A percentile compares a stretch with the other conserved stretches of the same genome.
These are phyloP conservation scores for Lycaena phlaeas DNA, from an alignment of 2,888 invertebrate species.

Conservation along the genomic window DNA sequence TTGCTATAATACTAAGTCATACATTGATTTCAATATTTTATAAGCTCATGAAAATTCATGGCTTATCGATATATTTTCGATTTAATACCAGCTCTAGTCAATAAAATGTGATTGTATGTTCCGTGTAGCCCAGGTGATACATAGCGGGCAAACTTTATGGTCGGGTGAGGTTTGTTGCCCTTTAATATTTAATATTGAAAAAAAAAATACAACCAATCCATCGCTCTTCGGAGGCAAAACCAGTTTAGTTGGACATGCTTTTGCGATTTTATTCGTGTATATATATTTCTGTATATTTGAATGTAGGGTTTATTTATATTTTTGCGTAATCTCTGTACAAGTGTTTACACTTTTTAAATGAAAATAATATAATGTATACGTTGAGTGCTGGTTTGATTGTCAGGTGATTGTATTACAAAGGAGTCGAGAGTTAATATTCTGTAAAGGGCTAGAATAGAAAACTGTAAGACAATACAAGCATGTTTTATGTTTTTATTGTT, in stretches of 20 bases:
- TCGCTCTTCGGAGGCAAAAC: conserved; percentile 39
- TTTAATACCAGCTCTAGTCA: conserved; percentile 53
- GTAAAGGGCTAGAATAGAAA: no score
- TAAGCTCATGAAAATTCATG: background rate
- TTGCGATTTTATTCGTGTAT: conserved; percentile 12
- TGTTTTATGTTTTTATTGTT: no score
- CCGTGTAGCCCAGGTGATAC: conserved; percentile 53
- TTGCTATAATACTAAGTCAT: no score
- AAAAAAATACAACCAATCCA: conserved; percentile 38
- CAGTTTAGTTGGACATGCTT: conserved; percentile 38
- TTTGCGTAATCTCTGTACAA: no score
- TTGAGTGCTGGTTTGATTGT: no score
- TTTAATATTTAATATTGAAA: conserved; percentile 31
- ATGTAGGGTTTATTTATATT: no score
- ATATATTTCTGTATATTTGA: no score
- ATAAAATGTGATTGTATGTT: conserved; percentile 31
- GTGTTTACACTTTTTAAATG: background rate
- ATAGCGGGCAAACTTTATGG: conserved; percentile 60
- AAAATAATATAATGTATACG: no score
- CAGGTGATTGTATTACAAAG: no score
- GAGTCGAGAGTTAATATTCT: no score
- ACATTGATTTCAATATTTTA: no score
- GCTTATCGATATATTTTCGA: conserved; percentile 29
- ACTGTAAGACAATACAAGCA: no score
- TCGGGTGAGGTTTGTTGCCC: conserved; percentile 54